Evolutionary conservation across 2,888 invertebrate species (phyloP).

Genomic region (Quadroppia sp.): DNA sequence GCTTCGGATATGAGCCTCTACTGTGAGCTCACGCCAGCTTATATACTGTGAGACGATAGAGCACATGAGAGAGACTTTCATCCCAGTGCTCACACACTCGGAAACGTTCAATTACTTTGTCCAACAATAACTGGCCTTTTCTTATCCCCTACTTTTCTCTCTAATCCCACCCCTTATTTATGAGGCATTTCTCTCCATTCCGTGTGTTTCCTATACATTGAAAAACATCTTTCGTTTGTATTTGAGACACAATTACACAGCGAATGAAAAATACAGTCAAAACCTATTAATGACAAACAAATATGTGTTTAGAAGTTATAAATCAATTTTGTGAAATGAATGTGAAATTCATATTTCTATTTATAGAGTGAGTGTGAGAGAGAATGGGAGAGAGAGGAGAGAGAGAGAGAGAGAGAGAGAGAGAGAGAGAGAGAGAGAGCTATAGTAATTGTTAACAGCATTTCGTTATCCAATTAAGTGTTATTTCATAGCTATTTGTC

Average conservation of each 20-base stretch:
- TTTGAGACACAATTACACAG: not conserved
- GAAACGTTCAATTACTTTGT: not conserved
- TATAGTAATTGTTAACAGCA: too few species aligned
- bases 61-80: not conserved
- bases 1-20: not conserved
- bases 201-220: not conserved
- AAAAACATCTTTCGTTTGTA: not conserved
- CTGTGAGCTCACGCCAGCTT: not conserved
- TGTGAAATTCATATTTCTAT: too few species aligned
- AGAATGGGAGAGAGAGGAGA: too few species aligned
- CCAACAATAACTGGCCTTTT: not conserved
- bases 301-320: too few species aligned
- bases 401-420: too few species aligned
- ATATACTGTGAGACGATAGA: not conserved
- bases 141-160: not conserved
- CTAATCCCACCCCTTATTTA: conserved; percentile 25
- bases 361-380: too few species aligned
- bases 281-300: too few species aligned
- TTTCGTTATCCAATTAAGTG: too few species aligned
- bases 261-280: too few species aligned
- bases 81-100: not conserved
- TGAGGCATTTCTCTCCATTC: not conserved
- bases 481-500: too few species aligned
- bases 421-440: too few species aligned
- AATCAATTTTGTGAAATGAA: too few species aligned